Evolutionary conservation across 2,113 vertebrate genomes (phyloP), one percentile per base, ranked within the genome.

Genomic region (Entomyzon cyanotis): DNA sequence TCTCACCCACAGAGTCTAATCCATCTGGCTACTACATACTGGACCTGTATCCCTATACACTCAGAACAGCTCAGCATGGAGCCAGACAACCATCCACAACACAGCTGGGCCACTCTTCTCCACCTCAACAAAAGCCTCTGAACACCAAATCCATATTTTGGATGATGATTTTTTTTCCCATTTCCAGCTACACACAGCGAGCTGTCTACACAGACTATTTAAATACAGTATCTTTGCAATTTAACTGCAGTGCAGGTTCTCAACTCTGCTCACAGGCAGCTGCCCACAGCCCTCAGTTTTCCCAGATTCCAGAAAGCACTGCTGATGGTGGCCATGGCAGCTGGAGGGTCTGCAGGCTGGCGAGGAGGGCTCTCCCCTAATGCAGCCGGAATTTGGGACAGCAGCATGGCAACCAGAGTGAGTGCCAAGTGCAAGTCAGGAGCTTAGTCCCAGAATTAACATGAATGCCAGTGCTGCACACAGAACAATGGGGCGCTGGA

Each of bases 361-460:
- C 2, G 0, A 84, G 68, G 76, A 95, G 80, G 74, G 58, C 75
- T 64, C 62, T 33, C 69, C 62, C 76, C 58, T 73, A 84, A 92
- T 37, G 76, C 71, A 91, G 75, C 16, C 3, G 7, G 94, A 92
- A 93, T 93, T 28, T 86, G 62, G 84, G 84, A 78, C 87, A 94
- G 89, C 86, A 84, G 56, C 46, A 28, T 17, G 55, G 91, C 82
- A 89, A 79, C 55, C 69, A 56, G 52, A 60, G 30, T 0, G 2
- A 8, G 65, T 89, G 94, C 87, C 91, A 88, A 89, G 55, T 46
- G 70, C 52, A 85, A 84, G 59, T 52, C 89, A 80, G 87, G 87
- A 89, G 81, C 87, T 91, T 91, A 85, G 63, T 30, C 75, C 84
- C 63, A 88, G 84, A 89, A 87, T 93, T 58, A 91, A 69, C 41